Evolutionary conservation across 2,797 vertebrate genomes (phyloP), one percentile per base, ranked within the genome.

Genomic region (Neomorphus geoffroyi): DNA sequence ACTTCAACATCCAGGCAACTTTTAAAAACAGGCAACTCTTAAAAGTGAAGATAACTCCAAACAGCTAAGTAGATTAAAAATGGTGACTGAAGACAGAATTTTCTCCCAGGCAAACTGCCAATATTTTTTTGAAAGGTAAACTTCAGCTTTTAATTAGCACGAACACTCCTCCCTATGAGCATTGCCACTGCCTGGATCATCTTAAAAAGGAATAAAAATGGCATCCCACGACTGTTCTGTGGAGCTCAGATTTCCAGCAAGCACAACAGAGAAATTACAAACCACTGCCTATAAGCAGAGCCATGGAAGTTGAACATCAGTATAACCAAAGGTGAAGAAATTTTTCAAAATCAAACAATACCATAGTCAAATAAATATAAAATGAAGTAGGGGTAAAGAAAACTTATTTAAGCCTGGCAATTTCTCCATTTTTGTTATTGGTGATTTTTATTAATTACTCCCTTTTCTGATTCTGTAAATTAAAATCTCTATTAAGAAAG

Each of bases 111-210:
- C 91, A 96, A 85, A 91, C 15, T 94, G 94, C 92, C 91, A 95
- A 18, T 64, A 35, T 77, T 91, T 93, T 93, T 90, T 80, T 95
- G 85, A 86, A 96, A 97, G 96, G 93, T 94, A 96, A 89, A 96
- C 70, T 72, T 85, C 18, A 92, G 91, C 43, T 97, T 97, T 98
- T 94, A 97, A 95, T 97, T 96, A 97, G 90, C 83, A 95, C 88
- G 92, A 95, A 80, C 83, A 69, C 54, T 92, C 53, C 94, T 93
- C 96, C 92, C 86, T 79, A 3, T 56, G 90, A 95, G 61, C 46
- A 86, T 74, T 81, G 82, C 54, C 64, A 87, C 33, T 70, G 93
- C 61, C 84, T 94, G 80, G 58, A 86, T 91, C 53, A 13, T 80
- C 90, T 94, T 90, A 83, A 90, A 93, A 96, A 96, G 39, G 64